phyloP scores from a whole-genome alignment of 2,888 invertebrate genomes.

The Ferdinandea cuprea region DNA sequence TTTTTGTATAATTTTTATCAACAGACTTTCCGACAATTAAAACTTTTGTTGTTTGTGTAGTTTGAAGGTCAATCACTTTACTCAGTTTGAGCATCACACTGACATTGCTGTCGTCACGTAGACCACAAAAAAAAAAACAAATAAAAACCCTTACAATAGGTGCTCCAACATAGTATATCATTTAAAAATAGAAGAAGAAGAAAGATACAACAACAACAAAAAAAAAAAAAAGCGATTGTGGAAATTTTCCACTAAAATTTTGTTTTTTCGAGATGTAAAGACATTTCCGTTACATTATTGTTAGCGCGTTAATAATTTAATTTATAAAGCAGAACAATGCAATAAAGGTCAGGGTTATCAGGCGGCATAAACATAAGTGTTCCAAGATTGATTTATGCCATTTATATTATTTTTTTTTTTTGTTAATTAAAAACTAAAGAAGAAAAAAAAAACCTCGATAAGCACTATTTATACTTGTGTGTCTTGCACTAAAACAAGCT shows the following conservation, averaged over 20 bases:
- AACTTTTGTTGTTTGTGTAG: conserved; percentile 1
- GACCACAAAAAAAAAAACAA: conserved; percentile 4
- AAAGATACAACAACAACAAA: too few relatives aligned
- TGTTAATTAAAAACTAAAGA: too few relatives aligned
- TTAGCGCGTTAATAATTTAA: conserved; percentile 10
- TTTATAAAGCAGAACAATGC: conserved; percentile 8
- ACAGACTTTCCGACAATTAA: not conserved
- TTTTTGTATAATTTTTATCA: not conserved
- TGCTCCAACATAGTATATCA: conserved; percentile 1
- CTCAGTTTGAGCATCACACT: conserved; percentile 11
- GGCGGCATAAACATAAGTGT: not conserved
- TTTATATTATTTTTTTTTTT: not conserved
- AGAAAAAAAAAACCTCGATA: not conserved
- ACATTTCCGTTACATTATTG: conserved; percentile 26
- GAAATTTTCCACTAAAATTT: conserved; percentile 33
- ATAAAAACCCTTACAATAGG: conserved; percentile 18
- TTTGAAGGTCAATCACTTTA: conserved; percentile 20
- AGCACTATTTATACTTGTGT: not conserved
- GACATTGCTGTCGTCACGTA: conserved; percentile 63
- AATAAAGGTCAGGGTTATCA: conserved; percentile 42
- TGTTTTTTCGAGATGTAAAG: conserved; percentile 16
- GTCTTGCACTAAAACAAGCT: not conserved
- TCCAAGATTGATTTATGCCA: conserved; percentile 15
- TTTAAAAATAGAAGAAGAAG: conserved; percentile 6
- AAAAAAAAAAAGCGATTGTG: conserved; percentile 10